Base-by-base conservation (phyloP, 2,888 invertebrate genomes). In the Villa cingulata region DNA sequence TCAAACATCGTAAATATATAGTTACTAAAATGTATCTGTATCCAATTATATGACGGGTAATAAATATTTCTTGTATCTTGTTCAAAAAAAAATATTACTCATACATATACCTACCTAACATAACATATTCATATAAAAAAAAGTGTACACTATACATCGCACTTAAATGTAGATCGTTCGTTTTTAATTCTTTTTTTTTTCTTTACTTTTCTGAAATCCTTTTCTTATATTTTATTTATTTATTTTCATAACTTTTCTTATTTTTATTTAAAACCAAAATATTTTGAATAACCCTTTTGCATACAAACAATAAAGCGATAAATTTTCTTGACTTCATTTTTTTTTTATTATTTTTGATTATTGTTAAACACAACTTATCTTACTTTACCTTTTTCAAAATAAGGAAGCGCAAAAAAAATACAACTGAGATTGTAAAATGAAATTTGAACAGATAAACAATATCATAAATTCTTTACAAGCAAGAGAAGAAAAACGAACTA, bases 261-360 rank as follows among this genome's bases (percentile, higher is more conserved):
- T 29, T 48, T 43, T 47, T 45, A 39, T 53, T 56, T 54, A 27
- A 38, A 57, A 56, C 57, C 60, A 56, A 63, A 65, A 65, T 64
- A 65, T 65, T 65, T 64, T 57, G 59, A 62, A 51, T 52, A 55
- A 44, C 52, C 38, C 53, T 51, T 37, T 37, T 10, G 37, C 7
- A 16, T 18, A 12, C 9, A 16, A 16, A 37, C 37, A 37, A 37
- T 37, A 37, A 37, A 37, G 16, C 37, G 16, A 5, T 37, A 37
- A 37, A 37, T 23, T 23, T 23, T 23, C n/a, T n/a, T n/a, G n/a
- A n/a, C n/a, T n/a, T n/a, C n/a, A 23, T 6, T 23, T 23, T 23
- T 23, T 23, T 23, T 23, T 23, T 23, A 4, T 23, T 7, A 7
- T 23, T 23, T 23, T n/a, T n/a, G n/a, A n/a, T n/a, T n/a, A n/a